phyloP scores from a whole-genome alignment of 2,113 vertebrate species.

The Lepisosteus oculatus region DNA sequence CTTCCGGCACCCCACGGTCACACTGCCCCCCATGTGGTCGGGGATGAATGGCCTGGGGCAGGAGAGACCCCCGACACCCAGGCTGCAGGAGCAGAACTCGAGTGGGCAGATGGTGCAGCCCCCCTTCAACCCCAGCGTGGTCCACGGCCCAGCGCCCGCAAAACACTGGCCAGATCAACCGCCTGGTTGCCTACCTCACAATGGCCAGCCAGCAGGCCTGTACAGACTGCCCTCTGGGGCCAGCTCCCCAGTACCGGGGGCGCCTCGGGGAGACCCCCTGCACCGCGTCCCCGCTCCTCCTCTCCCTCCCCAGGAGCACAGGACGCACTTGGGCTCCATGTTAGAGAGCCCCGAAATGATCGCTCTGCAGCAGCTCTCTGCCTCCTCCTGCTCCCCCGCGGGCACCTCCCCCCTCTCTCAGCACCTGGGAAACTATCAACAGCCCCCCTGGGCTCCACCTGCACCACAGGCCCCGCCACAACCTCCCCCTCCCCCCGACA shows the following conservation, averaged over 20 bases:
- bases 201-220: conserved; percentile 54
- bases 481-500: conserved; percentile 45
- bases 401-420: conserved; percentile 58
- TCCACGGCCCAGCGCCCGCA: conserved; percentile 68
- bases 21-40: conserved; percentile 71
- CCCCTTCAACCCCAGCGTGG: conserved; percentile 60
- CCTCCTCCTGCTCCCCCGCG: conserved; percentile 79
- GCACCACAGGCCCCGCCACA: conserved; percentile 16
- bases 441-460: conserved; percentile 42
- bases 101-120: conserved; percentile 55
- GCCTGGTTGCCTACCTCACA: conserved; percentile 76
- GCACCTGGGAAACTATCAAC: conserved; percentile 58
- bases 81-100: conserved; percentile 54
- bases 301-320: conserved; percentile 63
- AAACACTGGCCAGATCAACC: conserved; percentile 81
- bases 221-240: conserved; percentile 67
- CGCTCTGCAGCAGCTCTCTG: conserved; percentile 94
- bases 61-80: conserved; percentile 52
- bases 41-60: conserved; percentile 61
- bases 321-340: conserved; percentile 84
- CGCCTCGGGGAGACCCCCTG: conserved; percentile 8
- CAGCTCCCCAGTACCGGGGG: conserved; percentile 35
- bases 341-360: conserved; percentile 98
- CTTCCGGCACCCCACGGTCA: conserved; percentile 72
- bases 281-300: conserved; percentile 35